Base-by-base conservation (phyloP, 2,888 invertebrate genomes). In the Stratiomys singularior region DNA sequence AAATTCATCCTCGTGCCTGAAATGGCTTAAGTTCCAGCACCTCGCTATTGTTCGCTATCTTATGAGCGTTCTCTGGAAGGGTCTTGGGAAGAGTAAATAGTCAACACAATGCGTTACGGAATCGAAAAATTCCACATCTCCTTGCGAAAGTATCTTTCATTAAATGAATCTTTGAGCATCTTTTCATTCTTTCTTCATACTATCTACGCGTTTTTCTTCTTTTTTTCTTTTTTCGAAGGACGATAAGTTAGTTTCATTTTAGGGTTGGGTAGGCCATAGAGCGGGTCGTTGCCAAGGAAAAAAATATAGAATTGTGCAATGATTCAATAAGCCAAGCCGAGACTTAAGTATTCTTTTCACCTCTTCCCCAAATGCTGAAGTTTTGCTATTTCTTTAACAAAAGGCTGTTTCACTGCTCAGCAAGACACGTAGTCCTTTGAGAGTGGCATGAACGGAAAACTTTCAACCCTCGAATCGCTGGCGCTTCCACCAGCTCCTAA, bases 401-500 rank as follows among this genome's bases (percentile, higher is more conserved):
- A 28, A 44, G 71, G 56, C 27, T 23, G 28, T 18, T 18, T 18
- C 30, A 52, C 15, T 72, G 27, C 56, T 25, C 15, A 47, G 27
- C 47, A 56, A 52, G 7, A 56, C 28, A 11, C n/a, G n/a, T 18
- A n/a, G 71, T 72, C 66, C 66, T 66, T 52, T 72, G 28, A 47
- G 56, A 1, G 56, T 7, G 25, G 5, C 44, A 56, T n/a, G 7
- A 67, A 44, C 13, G 46, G 27, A 28, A 15, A 27, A 28, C 28
- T 21, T 56, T 11, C 30, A 4, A n/a, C 56, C 13, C 9, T 27
- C 56, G 30, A 25, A 7, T 25, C 15, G 18, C 11, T 27, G 18
- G 15, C 71, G 52, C 56, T 52, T 27, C 28, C 27, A 27, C 52
- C 30, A 69, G 63, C 21, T 60, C 69, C 71, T 78, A 78, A 78